Percentiles rank a stretch among this genome's conserved stretches.
phyloP scores from a whole-genome alignment of 2,797 vertebrate genomes.

The Lutjanus campechanus region DNA sequence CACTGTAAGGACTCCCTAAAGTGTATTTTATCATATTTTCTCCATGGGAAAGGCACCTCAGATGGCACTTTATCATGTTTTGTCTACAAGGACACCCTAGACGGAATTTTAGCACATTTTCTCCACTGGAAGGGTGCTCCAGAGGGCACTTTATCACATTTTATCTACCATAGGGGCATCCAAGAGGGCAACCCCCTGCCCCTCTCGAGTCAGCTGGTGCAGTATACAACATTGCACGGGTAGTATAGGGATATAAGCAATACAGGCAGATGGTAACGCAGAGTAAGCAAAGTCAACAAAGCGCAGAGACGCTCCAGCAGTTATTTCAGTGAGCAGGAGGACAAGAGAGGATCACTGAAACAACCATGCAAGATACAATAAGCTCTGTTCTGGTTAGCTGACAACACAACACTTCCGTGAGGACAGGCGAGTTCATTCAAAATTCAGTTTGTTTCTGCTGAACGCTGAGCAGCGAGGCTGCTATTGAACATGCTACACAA shows the following conservation, averaged over 20 bases:
- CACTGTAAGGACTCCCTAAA: too few relatives aligned
- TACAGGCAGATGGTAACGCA: background rate
- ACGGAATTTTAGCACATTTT: too few relatives aligned
- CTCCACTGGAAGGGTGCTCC: too few relatives aligned
- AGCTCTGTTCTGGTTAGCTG: constrained; percentile 23
- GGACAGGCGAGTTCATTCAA: constrained; percentile 32
- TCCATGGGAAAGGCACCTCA: too few relatives aligned
- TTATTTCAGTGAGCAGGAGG: background rate
- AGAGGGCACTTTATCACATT: too few relatives aligned
- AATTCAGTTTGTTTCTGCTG: constrained; percentile 19
- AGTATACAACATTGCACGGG: background rate
- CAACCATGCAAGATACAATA: constrained; percentile 26
- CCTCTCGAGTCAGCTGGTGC: background rate
- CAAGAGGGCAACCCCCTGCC: too few relatives aligned
- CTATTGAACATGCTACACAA: constrained; percentile 27
- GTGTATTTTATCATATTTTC: too few relatives aligned
- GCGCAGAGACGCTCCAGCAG: constrained; percentile 14
- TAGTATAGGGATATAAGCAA: background rate
- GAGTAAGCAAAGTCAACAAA: background rate
- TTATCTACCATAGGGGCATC: too few relatives aligned
- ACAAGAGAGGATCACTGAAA: constrained; percentile 8
- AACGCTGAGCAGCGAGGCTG: background rate
- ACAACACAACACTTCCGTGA: constrained; percentile 14
- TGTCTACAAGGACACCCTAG: too few relatives aligned
- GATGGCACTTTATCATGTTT: too few relatives aligned